Base-by-base conservation (phyloP, 2,797 vertebrate genomes). In the Epinephelus awoara region DNA sequence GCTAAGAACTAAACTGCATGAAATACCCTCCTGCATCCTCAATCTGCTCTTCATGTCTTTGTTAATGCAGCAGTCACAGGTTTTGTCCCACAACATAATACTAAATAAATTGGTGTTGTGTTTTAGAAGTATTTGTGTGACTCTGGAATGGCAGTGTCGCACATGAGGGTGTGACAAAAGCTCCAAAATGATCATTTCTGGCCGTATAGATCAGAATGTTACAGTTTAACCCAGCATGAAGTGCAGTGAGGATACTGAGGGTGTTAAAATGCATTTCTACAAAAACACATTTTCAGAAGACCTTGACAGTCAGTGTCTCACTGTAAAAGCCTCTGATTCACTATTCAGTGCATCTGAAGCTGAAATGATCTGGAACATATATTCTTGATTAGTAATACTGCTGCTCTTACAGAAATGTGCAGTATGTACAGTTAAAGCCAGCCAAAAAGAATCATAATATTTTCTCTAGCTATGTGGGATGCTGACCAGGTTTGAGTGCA, bases 241-340 rank as follows among this genome's bases (percentile, higher is more conserved):
- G 40, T 52, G 77, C 64, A 59, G 57, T 13, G 68, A 79, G 83
- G 79, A 86, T 55, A 49, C 29, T 40, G 69, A 63, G 66, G 75
- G 58, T 82, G 71, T 68, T 75, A 10, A 75, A 34, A 67, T 58
- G 65, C 69, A 40, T 84, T 65, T 83, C 49, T 79, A 49, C 18
- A 27, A 75, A 63, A 5, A 42, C n/a, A 19, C 6, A 40, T 21
- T 70, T 67, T 79, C 42, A 59, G 17, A 64, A 58, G 76, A 65
- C 75, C 52, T 83, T 65, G 49, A 67, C 74, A 78, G 75, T 79
- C 84, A 68, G 74, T 55, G 77, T 90, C 82, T 84, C 77, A 70
- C 68, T 68, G 23, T 40, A 15, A 61, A 66, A 80, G 72, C 46
- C 13, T 15, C 8, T 47, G 44, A 61, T 40, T 82, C 57, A 67